phyloP scores from a whole-genome alignment of 2,797 vertebrate species.

The Sciaenops ocellatus region DNA sequence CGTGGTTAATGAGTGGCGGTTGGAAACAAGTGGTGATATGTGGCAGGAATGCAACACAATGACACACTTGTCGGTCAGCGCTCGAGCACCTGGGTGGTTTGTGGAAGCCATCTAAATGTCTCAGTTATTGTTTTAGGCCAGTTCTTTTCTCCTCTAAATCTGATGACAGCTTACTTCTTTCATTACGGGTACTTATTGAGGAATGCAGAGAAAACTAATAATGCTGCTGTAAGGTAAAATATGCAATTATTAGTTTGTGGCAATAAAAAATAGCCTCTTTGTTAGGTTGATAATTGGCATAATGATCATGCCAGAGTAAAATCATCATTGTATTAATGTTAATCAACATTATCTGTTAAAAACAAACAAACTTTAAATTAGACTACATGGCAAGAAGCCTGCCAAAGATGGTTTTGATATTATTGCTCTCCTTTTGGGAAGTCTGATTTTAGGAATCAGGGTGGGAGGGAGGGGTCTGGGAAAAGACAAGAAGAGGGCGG shows the following conservation, averaged over 20 bases:
- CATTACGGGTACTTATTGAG: background rate
- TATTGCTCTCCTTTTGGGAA: slow-evolving; percentile 1
- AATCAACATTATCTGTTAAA: background rate
- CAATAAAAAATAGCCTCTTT: background rate
- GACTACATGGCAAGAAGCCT: background rate
- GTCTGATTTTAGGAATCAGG: slow-evolving; percentile 10
- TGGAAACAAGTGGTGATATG: slow-evolving; percentile 64
- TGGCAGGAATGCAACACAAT: slow-evolving; percentile 62
- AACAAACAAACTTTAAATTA: background rate
- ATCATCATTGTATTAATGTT: background rate
- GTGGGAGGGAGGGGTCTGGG: slow-evolving; percentile 61
- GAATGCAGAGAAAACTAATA: background rate
- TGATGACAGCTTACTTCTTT: background rate
- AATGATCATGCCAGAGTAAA: background rate
- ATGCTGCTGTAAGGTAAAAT: background rate
- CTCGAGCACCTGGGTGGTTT: slow-evolving; percentile 14
- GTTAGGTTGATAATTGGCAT: background rate
- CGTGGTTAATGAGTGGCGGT: slow-evolving; percentile 63
- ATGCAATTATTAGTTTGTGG: background rate
- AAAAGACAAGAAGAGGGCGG: slow-evolving; percentile 65
- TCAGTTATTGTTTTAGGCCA: slow-evolving; percentile 16
- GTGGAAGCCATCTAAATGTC: slow-evolving; percentile 24
- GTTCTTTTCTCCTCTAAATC: background rate
- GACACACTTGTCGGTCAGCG: slow-evolving; percentile 19
- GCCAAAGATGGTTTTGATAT: background rate